A percentile compares a stretch with the other conserved stretches of the same genome.
phyloP scores from a whole-genome alignment of 1,140 invertebrate genomes.

The Drosophila oshimai region DNA sequence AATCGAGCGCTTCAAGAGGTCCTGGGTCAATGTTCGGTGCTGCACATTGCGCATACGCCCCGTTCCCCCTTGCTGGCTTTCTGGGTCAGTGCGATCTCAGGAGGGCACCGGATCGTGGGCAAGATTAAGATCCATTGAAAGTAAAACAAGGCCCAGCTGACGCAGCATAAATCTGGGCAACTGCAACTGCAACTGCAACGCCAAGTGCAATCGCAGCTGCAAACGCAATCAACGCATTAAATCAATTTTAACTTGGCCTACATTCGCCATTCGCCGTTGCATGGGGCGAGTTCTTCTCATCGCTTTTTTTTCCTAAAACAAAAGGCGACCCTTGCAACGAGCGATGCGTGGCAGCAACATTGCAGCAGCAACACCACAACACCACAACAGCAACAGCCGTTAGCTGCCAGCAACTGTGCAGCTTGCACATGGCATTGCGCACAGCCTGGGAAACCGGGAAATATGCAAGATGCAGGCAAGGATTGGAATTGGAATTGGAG shows the following conservation, averaged over 20 bases:
- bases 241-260: slow-evolving; percentile 82
- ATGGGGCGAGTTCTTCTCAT: slow-evolving; percentile 26
- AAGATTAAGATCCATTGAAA: slow-evolving; percentile 58
- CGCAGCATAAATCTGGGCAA: slow-evolving; percentile 46
- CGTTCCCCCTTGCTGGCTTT: background rate
- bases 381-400: slow-evolving; percentile 19
- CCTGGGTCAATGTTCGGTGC: slow-evolving; percentile 59
- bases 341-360: slow-evolving; percentile 17
- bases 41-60: slow-evolving; percentile 55
- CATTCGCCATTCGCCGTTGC: slow-evolving; percentile 39
- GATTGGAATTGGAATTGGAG: too few relatives aligned
- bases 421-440: slow-evolving; percentile 52
- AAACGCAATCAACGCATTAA: slow-evolving; percentile 70
- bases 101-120: slow-evolving; percentile 6
- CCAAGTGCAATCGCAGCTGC: slow-evolving; percentile 30
- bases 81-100: slow-evolving; percentile 37
- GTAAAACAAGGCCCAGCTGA: slow-evolving; percentile 50
- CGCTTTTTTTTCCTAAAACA: slow-evolving; percentile 18
- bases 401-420: too few relatives aligned
- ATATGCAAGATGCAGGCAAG: slow-evolving; percentile 3
- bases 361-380: slow-evolving; percentile 4
- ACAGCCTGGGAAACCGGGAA: slow-evolving; percentile 15
- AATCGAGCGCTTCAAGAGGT: background rate
- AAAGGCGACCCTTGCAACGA: slow-evolving; percentile 48
- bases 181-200: slow-evolving; percentile 35